A percentile compares a stretch with the other conserved stretches of the same genome.
These are phyloP conservation scores for Colossoma macropomum DNA, from an alignment of 2,113 vertebrate genomes.

Conservation along the genomic window DNA sequence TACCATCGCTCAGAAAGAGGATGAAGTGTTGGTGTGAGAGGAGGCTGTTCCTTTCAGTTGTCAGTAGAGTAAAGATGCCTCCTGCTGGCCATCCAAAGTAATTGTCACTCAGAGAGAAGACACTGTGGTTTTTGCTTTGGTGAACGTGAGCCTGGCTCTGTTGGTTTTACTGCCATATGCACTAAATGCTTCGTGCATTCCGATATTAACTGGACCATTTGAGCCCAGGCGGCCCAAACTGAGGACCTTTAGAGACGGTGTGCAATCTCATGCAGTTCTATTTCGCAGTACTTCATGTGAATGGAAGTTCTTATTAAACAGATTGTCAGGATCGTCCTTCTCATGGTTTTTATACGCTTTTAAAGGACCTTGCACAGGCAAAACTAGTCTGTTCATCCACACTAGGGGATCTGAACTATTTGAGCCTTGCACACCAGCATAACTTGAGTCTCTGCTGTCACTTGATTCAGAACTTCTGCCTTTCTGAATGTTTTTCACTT, in stretches of 20 bases:
- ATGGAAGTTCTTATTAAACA: too few relatives aligned
- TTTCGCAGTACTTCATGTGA: not conserved
- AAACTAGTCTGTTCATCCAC: slow-evolving; percentile 5
- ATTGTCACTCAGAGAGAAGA: not conserved
- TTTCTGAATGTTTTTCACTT: slow-evolving; percentile 49
- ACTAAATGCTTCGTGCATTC: not conserved
- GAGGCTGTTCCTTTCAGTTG: not conserved
- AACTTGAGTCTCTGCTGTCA: slow-evolving; percentile 56
- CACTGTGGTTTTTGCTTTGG: not conserved
- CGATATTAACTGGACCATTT: not conserved
- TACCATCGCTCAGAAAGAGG: not conserved
- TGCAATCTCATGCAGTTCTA: slow-evolving; percentile 9
- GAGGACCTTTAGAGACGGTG: not conserved
- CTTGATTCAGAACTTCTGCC: slow-evolving; percentile 49
- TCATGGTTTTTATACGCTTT: not conserved
- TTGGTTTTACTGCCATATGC: slow-evolving; percentile 2
- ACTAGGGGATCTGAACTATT: not conserved
- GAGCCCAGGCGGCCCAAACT: not conserved
- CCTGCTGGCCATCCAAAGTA: slow-evolving; percentile 10
- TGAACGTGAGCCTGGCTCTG: not conserved
- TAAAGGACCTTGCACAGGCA: not conserved
- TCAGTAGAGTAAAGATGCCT: slow-evolving; percentile 1
- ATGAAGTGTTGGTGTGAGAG: not conserved
- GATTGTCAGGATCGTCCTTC: not conserved
- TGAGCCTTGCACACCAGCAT: slow-evolving; percentile 62